These are phyloP conservation scores for Excalfactoria chinensis DNA, from an alignment of 2,113 vertebrate species.

Conservation along the genomic window DNA sequence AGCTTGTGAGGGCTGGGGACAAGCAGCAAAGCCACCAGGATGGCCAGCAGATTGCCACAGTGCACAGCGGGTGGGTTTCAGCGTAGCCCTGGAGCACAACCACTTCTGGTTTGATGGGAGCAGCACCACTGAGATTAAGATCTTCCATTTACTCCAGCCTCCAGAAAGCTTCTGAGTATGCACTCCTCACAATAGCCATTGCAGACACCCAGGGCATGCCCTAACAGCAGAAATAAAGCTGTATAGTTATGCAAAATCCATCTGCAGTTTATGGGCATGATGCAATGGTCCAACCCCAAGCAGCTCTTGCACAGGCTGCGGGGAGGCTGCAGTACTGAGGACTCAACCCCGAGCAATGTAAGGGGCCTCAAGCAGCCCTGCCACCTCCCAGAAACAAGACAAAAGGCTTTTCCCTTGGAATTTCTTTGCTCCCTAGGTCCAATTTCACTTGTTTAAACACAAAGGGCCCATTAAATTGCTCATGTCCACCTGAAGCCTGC, in stretches of 20 bases:
- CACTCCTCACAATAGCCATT: neutral
- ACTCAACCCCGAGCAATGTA: neutral
- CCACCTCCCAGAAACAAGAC: neutral
- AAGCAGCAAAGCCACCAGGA: neutral
- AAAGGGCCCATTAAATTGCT: neutral
- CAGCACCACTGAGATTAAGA: neutral
- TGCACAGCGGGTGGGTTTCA: neutral
- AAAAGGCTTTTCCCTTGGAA: neutral
- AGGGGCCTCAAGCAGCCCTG: neutral
- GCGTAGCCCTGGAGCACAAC: neutral
- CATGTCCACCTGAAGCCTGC: neutral
- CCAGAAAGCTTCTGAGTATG: neutral
- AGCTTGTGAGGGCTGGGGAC: neutral
- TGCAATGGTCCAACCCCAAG: neutral
- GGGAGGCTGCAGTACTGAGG: neutral
- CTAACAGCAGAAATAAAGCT: neutral
- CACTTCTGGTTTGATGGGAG: neutral
- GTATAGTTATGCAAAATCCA: slow-evolving; percentile 7
- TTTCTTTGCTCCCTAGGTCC: neutral
- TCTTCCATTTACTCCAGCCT: slow-evolving; percentile 10
- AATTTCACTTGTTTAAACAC: neutral
- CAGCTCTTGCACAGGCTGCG: slow-evolving; percentile 14
- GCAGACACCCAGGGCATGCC: neutral
- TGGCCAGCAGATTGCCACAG: neutral
- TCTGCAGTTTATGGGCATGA: neutral